Evolutionary conservation across 2,797 vertebrate genomes (phyloP).

Genomic region (Crax fasciolata): DNA sequence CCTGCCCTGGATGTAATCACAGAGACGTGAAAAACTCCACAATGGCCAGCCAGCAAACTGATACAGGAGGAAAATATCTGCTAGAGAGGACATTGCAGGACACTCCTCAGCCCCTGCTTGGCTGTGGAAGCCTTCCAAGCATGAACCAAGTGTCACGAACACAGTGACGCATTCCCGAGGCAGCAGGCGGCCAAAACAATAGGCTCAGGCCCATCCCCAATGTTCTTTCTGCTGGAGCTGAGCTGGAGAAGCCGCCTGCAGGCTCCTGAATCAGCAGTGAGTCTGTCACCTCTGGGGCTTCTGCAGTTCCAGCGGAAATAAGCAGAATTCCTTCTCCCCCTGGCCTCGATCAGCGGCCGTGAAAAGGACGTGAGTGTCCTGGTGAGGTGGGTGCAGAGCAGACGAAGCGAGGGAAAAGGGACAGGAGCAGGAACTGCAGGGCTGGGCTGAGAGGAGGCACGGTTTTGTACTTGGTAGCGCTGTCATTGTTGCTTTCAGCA

Average conservation of each 20-base stretch:
- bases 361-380: rapidly evolving
- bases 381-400: rapidly evolving
- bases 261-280: background rate
- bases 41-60: background rate
- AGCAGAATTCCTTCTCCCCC: background rate
- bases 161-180: background rate
- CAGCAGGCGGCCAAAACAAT: background rate
- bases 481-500: background rate
- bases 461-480: background rate
- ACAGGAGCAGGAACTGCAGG: background rate
- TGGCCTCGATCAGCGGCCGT: rapidly evolving
- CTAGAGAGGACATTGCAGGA: background rate
- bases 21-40: background rate
- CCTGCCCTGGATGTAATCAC: constrained; percentile 4
- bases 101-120: background rate
- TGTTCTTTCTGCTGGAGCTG: background rate
- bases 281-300: background rate
- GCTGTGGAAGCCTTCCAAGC: constrained; percentile 28
- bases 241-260: background rate
- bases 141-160: background rate
- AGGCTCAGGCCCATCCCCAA: background rate
- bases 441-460: background rate
- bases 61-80: constrained; percentile 16
- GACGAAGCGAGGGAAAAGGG: rapidly evolving
- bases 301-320: background rate